Percentiles rank a stretch among this genome's conserved stretches.
These are phyloP conservation scores for Ariopsis seemanni DNA, from an alignment of 2,113 vertebrate species.

Conservation along the genomic window DNA sequence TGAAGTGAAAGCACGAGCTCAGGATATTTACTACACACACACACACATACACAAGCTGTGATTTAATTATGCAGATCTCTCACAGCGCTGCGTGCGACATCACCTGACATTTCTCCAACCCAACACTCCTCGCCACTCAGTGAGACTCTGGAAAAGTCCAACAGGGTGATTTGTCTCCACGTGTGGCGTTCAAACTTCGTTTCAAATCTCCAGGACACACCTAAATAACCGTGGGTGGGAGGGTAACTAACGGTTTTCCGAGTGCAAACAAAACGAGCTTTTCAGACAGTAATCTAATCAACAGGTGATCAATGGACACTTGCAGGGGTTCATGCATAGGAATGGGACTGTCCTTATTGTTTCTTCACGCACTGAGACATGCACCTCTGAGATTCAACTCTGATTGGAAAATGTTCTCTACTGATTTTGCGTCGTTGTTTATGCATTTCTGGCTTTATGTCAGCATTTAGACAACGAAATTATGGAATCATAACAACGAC, in stretches of 20 bases:
- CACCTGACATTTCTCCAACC: not conserved
- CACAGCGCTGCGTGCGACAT: not conserved
- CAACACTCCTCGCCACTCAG: not conserved
- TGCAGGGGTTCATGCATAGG: slow-evolving; percentile 43
- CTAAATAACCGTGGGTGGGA: not conserved
- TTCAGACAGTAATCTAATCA: slow-evolving; percentile 23
- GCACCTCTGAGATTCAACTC: not conserved
- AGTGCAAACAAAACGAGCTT: slow-evolving; percentile 30
- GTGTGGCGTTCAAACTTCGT: not conserved
- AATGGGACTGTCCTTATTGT: slow-evolving; percentile 39
- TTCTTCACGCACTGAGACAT: slow-evolving; percentile 4
- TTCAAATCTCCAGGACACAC: slow-evolving; percentile 37
- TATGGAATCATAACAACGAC: not conserved
- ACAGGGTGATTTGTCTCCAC: slow-evolving; percentile 10
- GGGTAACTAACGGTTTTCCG: slow-evolving; percentile 44
- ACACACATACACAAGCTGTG: not conserved
- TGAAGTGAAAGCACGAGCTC: not conserved
- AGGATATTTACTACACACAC: not conserved
- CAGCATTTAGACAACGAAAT: not conserved
- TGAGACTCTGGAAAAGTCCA: not conserved
- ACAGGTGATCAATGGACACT: slow-evolving; percentile 37
- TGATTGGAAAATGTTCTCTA: slow-evolving; percentile 9
- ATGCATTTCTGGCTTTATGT: not conserved
- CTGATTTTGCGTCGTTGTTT: too few relatives aligned
- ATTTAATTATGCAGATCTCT: not conserved